Evolutionary conservation across 2,888 invertebrate species (phyloP).

Genomic region (Eupithecia dodoneata): DNA sequence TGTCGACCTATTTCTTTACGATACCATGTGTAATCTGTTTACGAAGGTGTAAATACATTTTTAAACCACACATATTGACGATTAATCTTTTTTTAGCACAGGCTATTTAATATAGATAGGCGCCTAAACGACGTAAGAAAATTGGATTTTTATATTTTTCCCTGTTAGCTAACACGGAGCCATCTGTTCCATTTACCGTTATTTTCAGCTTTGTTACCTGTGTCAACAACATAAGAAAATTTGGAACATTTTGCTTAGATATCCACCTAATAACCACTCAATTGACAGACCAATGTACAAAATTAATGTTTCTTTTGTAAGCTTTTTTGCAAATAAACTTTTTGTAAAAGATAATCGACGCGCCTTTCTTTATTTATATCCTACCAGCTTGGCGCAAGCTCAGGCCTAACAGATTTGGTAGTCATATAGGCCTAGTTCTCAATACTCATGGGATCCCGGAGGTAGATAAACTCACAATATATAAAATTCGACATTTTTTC

Average conservation of each 20-base stretch:
- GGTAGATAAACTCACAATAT: no score
- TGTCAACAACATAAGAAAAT: neutral
- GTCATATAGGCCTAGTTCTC: no score
- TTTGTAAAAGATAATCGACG: no score
- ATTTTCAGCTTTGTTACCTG: neutral
- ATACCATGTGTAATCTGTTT: conserved; percentile 34
- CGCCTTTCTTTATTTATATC: no score
- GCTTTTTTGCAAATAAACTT: no score
- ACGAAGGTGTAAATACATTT: conserved; percentile 21
- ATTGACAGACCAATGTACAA: no score
- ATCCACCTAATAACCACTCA: no score
- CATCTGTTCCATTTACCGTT: neutral
- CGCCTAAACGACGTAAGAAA: neutral
- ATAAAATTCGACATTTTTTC: no score
- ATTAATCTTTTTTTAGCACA: conserved; percentile 19
- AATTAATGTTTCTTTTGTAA: no score
- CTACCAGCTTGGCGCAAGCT: no score
- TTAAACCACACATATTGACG: conserved; percentile 25
- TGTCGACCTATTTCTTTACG: conserved; percentile 39
- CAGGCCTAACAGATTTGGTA: no score
- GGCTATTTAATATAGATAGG: neutral
- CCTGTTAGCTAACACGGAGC: neutral
- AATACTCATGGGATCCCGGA: no score
- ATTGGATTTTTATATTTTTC: neutral
- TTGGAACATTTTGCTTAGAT: neutral